Base-by-base conservation (phyloP, 2,888 invertebrate genomes). In the Drosophila mimetica region DNA sequence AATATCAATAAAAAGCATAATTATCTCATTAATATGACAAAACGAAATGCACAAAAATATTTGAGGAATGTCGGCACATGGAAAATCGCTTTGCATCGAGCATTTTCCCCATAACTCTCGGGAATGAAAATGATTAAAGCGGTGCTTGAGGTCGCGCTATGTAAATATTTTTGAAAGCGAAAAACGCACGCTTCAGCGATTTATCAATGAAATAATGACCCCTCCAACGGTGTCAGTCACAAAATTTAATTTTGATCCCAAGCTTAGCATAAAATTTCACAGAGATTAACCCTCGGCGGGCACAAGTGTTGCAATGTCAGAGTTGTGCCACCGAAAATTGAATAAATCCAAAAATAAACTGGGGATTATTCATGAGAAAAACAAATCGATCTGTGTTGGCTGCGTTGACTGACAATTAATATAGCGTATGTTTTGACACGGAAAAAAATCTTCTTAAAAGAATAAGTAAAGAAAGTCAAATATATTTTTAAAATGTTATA, bases 171-270 rank as follows among this genome's bases (percentile, higher is more conserved):
- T 36, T 9, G 14, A 34, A 44, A 61, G 22, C 28, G 22, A 6
- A 30, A 60, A 57, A 20, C 44, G 42, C 50, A 44, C 50, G 50
- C 50, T 44, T 51, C 54, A 22, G 42, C 76, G 67, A 70, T 79
- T 79, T 79, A 76, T 82, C 59, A 82, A 70, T 82, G 70, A 76
- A 79, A 63, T 63, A 63, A 50, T 63, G 60, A 55, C 55, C 60
- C 34, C 44, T 25, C 34, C 44, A 32, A 25, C 44, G 55, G 36
- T 55, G 63, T 63, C 63, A 50, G 63, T 63, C 48, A 63, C 50
- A 57, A 57, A 48, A 30, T 36, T 36, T 60, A 34, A 63, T 60
- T 60, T 60, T 50, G 47, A 50, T 42, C 48, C 48, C 39, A 36
- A 41, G 52, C 53, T 34, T 44, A 50, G 41, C 63, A 78, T 57